Base-by-base conservation (phyloP, 2,888 invertebrate species). In the Cantharis flavilabris region DNA sequence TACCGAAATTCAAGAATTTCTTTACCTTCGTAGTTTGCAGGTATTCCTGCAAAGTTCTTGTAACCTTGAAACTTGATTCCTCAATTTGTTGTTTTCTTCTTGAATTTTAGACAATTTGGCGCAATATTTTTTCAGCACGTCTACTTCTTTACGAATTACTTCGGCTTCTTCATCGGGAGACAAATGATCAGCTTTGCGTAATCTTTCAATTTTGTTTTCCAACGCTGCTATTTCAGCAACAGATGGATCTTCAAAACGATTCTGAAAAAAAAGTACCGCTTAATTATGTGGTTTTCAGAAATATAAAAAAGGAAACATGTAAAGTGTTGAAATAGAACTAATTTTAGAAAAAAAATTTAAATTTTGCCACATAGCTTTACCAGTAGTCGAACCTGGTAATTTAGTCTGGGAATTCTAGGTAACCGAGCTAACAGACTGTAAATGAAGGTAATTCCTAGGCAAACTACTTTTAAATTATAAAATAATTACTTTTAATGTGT, bases 101-200 rank as follows among this genome's bases (percentile, higher is more conserved):
- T 87, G 85, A 65, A 87, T 86, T 16, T 80, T 80, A 0, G 84
- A 82, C 28, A 88, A 77, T 78, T 87, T 85, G 4, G 84, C 81
- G 76, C 87, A 88, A 77, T 87, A 87, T 75, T 83, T 84, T 78
- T 87, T 88, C 26, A 87, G 76, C 3, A 85, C 83, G 69, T 84
- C 82, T 3, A 87, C 80, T 79, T 87, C 87, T 78, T 86, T 87
- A 49, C 82, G 79, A 28, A 87, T 85, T 11, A 86, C 80, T 80
- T 84, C 83, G 4, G 86, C 81, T 83, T 87, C 86, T 75, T 85
- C 82, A 65, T 85, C 85, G 14, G 85, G 84, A 7, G 84, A 82
- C 20, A 81, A 78, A 49, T 80, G 80, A 67, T 81, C 80, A n/a
- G 72, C 71, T 20, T 78, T 76, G 71, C 83, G 80, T 83, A 87